Percentiles rank a stretch among this genome's conserved stretches.
Evolutionary conservation across 2,113 vertebrate species (phyloP).

Genomic region (Oriolus oriolus): DNA sequence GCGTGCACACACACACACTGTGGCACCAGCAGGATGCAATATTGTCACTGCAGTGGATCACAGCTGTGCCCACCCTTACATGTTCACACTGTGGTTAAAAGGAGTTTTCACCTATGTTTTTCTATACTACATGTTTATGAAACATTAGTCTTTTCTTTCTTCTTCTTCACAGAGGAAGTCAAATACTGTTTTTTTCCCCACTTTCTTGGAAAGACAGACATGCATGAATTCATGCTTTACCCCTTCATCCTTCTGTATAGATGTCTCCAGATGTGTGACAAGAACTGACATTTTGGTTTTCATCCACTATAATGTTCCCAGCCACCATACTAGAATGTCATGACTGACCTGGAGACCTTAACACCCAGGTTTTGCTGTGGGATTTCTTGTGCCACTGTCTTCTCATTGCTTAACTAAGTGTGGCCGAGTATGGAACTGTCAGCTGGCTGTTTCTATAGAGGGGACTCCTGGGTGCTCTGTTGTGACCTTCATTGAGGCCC

Average conservation of each 20-base stretch:
- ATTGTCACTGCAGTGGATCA: not conserved
- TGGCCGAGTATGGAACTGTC: not conserved
- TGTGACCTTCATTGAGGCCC: not conserved
- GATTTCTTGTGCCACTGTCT: not conserved
- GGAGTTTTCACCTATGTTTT: not conserved
- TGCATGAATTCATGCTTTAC: not conserved
- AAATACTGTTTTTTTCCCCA: not conserved
- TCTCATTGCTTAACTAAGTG: not conserved
- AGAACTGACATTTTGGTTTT: not conserved
- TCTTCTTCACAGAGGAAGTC: not conserved
- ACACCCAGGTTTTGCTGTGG: not conserved
- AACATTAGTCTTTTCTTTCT: not conserved
- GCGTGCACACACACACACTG: not conserved
- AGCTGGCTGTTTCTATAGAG: not conserved
- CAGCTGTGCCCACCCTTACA: not conserved
- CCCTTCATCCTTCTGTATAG: not conserved
- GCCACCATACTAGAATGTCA: not conserved
- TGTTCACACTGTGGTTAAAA: not conserved
- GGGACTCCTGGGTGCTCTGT: not conserved
- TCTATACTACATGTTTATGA: not conserved
- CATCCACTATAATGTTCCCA: accelerated
- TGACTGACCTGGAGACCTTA: not conserved
- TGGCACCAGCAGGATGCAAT: not conserved
- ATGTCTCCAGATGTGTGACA: not conserved
- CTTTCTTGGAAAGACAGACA: not conserved